These are phyloP conservation scores for Ptychochromis oligacanthus DNA, from an alignment of 2,113 vertebrate species.

Conservation along the genomic window DNA sequence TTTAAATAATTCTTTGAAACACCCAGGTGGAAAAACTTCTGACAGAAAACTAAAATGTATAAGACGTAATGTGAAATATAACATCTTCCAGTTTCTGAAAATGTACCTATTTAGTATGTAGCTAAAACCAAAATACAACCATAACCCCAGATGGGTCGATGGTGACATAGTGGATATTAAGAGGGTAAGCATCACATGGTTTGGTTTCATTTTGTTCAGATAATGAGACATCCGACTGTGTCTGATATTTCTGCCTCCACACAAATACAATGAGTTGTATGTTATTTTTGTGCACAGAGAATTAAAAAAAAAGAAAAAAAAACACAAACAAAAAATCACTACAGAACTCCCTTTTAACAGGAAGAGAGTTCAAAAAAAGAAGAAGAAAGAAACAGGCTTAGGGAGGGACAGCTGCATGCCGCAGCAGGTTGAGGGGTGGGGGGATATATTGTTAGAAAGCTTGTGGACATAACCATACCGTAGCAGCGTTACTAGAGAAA, in stretches of 20 bases:
- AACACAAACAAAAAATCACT: background rate
- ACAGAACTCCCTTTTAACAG: no score
- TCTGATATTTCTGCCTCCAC: background rate
- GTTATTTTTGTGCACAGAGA: no score
- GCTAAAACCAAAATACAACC: background rate
- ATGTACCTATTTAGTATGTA: fast-evolving
- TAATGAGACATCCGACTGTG: fast-evolving
- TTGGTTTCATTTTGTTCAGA: background rate
- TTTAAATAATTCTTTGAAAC: background rate
- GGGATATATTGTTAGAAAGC: background rate
- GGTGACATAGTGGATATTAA: background rate
- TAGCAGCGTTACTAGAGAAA: background rate
- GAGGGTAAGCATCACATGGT: fast-evolving
- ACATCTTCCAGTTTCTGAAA: no score
- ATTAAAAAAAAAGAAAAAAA: background rate
- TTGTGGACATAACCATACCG: background rate
- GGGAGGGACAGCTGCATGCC: no score
- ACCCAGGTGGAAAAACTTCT: background rate
- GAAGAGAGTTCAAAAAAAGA: no score
- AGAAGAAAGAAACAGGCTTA: background rate
- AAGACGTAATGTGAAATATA: background rate
- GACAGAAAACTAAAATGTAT: background rate
- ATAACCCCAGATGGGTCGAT: background rate
- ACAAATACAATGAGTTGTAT: no score
- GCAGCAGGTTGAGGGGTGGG: no score